These are phyloP conservation scores for Pangasius mekongensis DNA, from an alignment of 2,797 vertebrate species.

Conservation along the genomic window DNA sequence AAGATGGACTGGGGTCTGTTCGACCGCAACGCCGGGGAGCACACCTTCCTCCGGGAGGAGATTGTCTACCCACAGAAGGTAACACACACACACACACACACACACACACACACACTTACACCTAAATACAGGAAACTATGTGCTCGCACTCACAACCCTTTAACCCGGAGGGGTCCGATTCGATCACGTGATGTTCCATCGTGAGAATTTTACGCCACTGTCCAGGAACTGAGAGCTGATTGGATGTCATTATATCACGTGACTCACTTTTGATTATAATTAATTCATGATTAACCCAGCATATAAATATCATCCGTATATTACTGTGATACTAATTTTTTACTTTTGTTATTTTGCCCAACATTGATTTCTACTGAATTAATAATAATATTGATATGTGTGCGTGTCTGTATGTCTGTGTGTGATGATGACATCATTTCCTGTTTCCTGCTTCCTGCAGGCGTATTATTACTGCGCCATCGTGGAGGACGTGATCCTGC, in stretches of 20 bases:
- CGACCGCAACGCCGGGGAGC: slow-evolving; percentile 95
- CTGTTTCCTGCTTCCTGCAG: slow-evolving; percentile 65
- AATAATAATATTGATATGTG: neutral
- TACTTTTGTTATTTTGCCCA: neutral
- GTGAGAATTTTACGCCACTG: no score
- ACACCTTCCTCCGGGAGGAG: slow-evolving; percentile 96
- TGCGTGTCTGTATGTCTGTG: neutral
- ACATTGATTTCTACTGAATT: neutral
- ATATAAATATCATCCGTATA: neutral
- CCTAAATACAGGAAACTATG: neutral
- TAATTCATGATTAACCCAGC: neutral
- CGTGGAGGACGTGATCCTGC: slow-evolving; percentile 92
- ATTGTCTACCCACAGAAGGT: slow-evolving; percentile 99
- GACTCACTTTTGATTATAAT: neutral
- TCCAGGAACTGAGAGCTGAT: neutral
- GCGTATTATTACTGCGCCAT: slow-evolving; percentile 99
- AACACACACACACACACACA: slow-evolving; percentile 37
- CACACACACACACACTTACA: neutral
- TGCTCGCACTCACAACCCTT: neutral
- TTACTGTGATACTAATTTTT: no score
- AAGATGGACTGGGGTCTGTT: slow-evolving; percentile 99
- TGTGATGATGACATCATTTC: slow-evolving; percentile 13
- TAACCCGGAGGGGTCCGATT: neutral
- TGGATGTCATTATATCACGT: neutral
- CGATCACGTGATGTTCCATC: neutral